Conservation (phyloP, 1,140 invertebrate genomes). For the Aphaenogaster ashmeadi region DNA sequence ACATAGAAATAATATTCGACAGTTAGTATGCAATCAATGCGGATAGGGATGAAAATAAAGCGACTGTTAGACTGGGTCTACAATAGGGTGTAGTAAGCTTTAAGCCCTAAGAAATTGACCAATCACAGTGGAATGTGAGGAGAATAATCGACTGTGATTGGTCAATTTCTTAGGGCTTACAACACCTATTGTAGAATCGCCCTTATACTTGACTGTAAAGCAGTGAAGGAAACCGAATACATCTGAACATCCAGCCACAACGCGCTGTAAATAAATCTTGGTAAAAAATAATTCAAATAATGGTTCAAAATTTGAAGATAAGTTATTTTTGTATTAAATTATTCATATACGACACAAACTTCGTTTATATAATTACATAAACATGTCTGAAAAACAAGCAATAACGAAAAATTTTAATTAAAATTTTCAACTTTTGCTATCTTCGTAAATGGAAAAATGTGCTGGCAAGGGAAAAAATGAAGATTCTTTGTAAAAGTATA, state of each 20-base stretch:
- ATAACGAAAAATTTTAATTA: neutral
- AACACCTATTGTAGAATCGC: too few species aligned
- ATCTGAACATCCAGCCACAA: neutral
- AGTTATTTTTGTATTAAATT: neutral
- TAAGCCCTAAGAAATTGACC: too few species aligned
- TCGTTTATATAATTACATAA: neutral
- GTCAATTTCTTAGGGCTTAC: too few species aligned
- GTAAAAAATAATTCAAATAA: neutral
- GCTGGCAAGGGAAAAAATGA: neutral
- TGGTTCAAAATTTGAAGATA: neutral
- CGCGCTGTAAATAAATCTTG: slow-evolving; percentile 12
- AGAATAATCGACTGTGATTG: too few species aligned
- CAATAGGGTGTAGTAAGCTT: too few species aligned
- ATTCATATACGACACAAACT: neutral
- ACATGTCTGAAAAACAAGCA: neutral
- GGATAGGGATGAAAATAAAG: neutral
- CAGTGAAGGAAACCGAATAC: slow-evolving; percentile 1
- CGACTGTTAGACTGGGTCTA: slow-evolving; percentile 4
- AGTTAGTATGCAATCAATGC: too few species aligned
- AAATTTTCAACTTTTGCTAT: neutral
- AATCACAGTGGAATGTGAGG: too few species aligned
- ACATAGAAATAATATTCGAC: too few species aligned
- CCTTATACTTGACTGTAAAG: neutral
- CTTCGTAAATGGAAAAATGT: neutral
- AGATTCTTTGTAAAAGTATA: neutral